phyloP scores from a whole-genome alignment of 1,140 invertebrate genomes.

The Achroia grisella region DNA sequence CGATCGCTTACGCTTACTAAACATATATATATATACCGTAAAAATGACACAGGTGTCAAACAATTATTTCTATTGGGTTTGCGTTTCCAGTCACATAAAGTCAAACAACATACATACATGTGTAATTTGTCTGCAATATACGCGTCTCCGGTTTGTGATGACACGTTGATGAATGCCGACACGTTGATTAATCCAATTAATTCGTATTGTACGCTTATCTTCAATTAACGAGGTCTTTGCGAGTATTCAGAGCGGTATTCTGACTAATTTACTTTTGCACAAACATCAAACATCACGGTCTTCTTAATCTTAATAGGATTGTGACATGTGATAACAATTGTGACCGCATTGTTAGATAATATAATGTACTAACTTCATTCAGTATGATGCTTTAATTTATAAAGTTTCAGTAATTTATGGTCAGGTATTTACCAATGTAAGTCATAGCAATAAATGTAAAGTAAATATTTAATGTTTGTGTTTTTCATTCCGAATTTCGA shows the following conservation, averaged over 20 bases:
- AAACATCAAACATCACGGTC: conserved; percentile 10
- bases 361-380: too few species aligned
- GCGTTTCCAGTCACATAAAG: conserved; percentile 7
- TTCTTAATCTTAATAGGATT: conserved; percentile 1
- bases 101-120: conserved; percentile 8
- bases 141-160: conserved; percentile 5
- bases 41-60: too few species aligned
- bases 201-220: conserved; percentile 12
- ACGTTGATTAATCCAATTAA: conserved; percentile 25
- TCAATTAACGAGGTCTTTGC: conserved; percentile 17
- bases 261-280: conserved; percentile 17
- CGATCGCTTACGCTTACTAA: too few species aligned
- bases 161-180: conserved; percentile 19
- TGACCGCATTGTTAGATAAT: too few species aligned
- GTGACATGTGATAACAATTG: background rate
- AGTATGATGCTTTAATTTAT: too few species aligned
- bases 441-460: too few species aligned
- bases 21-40: too few species aligned
- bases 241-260: conserved; percentile 3
- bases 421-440: too few species aligned
- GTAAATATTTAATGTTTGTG: too few species aligned
- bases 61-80: too few species aligned
- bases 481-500: too few species aligned
- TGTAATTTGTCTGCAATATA: conserved; percentile 3
- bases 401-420: too few species aligned